Evolutionary conservation across 2,888 invertebrate genomes (phyloP).

Genomic region (Bembecia ichneumoniformis): DNA sequence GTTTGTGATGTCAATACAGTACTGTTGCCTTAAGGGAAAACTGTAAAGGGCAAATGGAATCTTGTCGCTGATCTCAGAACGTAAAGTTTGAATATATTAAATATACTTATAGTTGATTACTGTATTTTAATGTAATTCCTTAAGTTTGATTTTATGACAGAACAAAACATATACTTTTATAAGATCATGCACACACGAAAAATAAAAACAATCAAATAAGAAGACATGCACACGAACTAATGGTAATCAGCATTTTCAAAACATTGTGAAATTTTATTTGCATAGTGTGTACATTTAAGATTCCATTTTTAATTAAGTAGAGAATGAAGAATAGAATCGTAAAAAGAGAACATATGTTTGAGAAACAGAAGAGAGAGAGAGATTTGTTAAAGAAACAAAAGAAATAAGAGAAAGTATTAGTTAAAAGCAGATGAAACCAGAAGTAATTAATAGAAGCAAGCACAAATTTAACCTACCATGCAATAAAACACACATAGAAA

Average conservation of each 20-base stretch:
- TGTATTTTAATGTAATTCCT: too few relatives aligned
- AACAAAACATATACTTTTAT: background rate
- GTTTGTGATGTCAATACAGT: background rate
- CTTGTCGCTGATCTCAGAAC: slow-evolving; percentile 68
- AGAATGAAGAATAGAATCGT: background rate
- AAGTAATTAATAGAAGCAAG: background rate
- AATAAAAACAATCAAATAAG: background rate
- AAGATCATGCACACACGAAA: background rate
- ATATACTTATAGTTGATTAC: background rate
- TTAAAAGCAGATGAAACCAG: background rate
- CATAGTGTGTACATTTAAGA: background rate
- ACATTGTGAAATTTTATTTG: background rate
- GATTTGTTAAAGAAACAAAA: background rate
- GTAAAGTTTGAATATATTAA: background rate
- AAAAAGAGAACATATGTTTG: background rate
- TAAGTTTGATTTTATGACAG: slow-evolving; percentile 29
- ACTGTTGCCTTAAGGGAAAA: slow-evolving; percentile 13
- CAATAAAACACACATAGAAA: background rate
- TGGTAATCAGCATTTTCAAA: too few relatives aligned
- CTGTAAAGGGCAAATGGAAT: slow-evolving; percentile 43
- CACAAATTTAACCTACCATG: background rate
- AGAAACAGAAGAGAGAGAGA: background rate
- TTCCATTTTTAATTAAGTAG: background rate
- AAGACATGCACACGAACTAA: slow-evolving; percentile 26
- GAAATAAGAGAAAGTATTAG: too few relatives aligned